Base-by-base conservation (phyloP, 2,797 vertebrate species). In the Enteromius thamalakanensis region DNA sequence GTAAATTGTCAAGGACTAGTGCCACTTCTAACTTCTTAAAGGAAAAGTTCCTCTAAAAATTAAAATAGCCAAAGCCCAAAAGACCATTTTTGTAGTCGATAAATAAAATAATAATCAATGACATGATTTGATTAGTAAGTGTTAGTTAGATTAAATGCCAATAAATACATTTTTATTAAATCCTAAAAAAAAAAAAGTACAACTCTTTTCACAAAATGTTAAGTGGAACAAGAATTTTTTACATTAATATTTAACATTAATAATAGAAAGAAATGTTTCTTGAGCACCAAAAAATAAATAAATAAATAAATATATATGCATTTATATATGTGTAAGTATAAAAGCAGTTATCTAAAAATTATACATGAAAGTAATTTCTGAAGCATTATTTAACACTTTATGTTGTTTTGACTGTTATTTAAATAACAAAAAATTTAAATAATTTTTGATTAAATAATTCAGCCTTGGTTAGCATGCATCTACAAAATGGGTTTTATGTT, bases 1-100 rank as follows among this genome's bases (percentile, higher is more conserved):
- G 51, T 62, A 77, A 80, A 74, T 80, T 55, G 62, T 55, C 64
- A 62, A 69, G 58, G 65, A 60, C 65, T 51, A 19, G 51, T 26
- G 55, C 65, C 71, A 70, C 55, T 64, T 55, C 58, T 40, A 71
- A 45, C 29, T 45, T 26, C 23, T 81, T 76, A n/a, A 45, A 76
- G 72, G 23, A 68, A 69, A 19, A 53, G 23, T 76, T 21, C 15
- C 23, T 29, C 17, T 11, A 49, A 32, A 55, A 51, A n/a, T 47
- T 0, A 1, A 51, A 21, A 29, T 12, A 6, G 1, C 12, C 26
- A 34, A 23, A 58, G 55, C 11, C n/a, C 55, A 11, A 23, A 58
- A 23, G 55, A 23, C n/a, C 4, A 11, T 58, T 58, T 62, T 29
- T 29, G 58, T 62, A 64, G 26, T 64, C 5, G 32, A 11, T n/a